These are phyloP conservation scores for Opisthograptis luteolata DNA, from an alignment of 2,888 invertebrate genomes.

Conservation along the genomic window DNA sequence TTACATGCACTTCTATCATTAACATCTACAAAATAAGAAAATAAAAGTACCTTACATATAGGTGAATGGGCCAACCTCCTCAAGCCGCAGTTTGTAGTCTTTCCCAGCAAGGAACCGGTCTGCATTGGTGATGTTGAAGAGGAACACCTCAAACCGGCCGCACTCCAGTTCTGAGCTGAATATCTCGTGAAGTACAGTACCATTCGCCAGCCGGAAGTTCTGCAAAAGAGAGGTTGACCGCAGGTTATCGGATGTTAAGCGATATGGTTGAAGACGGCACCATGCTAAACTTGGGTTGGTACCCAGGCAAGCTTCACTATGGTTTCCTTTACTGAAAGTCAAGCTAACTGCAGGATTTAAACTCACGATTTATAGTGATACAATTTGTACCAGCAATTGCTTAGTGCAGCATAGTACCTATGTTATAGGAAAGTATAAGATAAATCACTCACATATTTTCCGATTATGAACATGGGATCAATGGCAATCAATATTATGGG, in stretches of 20 bases:
- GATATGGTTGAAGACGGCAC: too few relatives aligned
- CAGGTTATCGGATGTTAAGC: too few relatives aligned
- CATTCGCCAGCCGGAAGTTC: constrained; percentile 75
- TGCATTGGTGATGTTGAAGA: constrained; percentile 92
- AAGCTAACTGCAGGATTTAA: too few relatives aligned
- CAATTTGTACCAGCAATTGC: too few relatives aligned
- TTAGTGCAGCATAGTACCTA: too few relatives aligned
- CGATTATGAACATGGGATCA: constrained; percentile 35
- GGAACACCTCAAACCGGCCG: constrained; percentile 86
- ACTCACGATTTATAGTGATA: too few relatives aligned
- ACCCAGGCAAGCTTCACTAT: too few relatives aligned
- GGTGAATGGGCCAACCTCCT: constrained; percentile 92
- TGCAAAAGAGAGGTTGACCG: constrained; percentile 28
- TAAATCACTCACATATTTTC: constrained; percentile 34
- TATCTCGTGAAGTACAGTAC: constrained; percentile 87
- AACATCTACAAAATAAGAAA: too few relatives aligned
- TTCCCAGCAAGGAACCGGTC: constrained; percentile 86
- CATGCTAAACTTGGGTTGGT: too few relatives aligned
- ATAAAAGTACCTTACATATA: constrained; percentile 86
- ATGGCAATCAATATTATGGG: constrained; percentile 21
- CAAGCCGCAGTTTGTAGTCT: constrained; percentile 86
- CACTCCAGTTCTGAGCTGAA: constrained; percentile 63
- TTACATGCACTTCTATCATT: too few relatives aligned
- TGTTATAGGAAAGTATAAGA: too few relatives aligned
- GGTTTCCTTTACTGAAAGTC: too few relatives aligned